Evolutionary conservation across 2,113 vertebrate species (phyloP), one percentile per base, ranked within the genome.

Genomic region (Sinosuthora webbiana): DNA sequence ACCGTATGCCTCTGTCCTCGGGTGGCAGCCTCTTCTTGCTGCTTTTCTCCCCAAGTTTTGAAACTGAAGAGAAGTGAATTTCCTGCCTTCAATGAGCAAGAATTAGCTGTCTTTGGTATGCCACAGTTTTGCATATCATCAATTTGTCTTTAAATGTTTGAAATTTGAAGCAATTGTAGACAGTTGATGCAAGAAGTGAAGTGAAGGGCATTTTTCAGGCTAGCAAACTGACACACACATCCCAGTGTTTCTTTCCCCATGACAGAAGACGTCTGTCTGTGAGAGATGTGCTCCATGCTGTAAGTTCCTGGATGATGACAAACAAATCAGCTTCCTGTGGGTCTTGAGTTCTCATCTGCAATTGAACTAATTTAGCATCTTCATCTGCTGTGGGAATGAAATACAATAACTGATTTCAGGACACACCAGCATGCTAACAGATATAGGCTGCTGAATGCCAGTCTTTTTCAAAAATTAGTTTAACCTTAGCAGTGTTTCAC

Each of bases 341-440:
- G 47, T 55, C 92, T 80, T 55, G 53, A 79, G 39, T 75, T 85
- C 83, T 93, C 60, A 78, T 85, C 60, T 91, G 70, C 83, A 94
- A 31, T 49, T 79, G 71, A 96, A 95, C 92, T 91, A 86, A 96
- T 95, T 92, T 85, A 63, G 68, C n/a, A 60, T 75, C 80, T 92
- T 95, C 86, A 41, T 95, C 73, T 92, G 49, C n/a, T 90, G 62
- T 73, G 21, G 52, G 67, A 96, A 90, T 59, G 76, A 91, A 94
- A 93, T 35, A 39, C 57, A 96, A 35, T 75, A 57, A 95, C 50
- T 75, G 69, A 90, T 88, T 89, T 81, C 39, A 67, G 50, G 79
- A 86, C 70, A 71, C 53, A 53, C 22, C 60, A 83, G 57, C n/a
- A 25, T 57, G 41, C 30, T 87, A 81, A 65, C 41, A 55, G 84